Evolutionary conservation across 2,888 invertebrate genomes (phyloP), one percentile per base, ranked within the genome.

Genomic region (Mesoligia furuncula): DNA sequence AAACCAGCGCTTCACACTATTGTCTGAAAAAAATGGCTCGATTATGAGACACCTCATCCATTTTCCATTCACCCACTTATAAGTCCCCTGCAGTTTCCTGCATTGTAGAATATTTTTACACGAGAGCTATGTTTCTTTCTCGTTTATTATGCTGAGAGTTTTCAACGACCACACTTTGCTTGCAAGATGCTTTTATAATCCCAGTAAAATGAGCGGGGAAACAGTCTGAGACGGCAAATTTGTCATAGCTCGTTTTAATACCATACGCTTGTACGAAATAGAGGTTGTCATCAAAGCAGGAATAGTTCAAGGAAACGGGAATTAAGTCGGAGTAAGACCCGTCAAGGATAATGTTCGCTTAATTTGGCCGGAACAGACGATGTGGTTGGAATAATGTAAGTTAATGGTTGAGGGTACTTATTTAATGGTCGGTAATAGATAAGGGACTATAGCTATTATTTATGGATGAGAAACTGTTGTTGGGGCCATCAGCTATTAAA

Each of bases 131-230:
- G 78, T 81, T 81, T 83, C 80, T 72, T 74, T 77, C 83, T 65
- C 79, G 79, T 87, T 78, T 85, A 84, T 87, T 84, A 81, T 80
- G 71, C 80, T 48, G 31, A 79, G 79, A 87, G 77, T 87, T 81
- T 78, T 84, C 77, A 85, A 86, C 81, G 79, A 77, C 75, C 77
- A 68, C 81, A 84, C 77, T 85, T 86, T 72, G 78, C 79, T 75
- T 64, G 72, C 73, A 77, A 83, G 73, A 84, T 81, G 86, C 69
- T 85, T 84, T 84, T 86, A 77, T 81, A 84, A 85, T 87, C 73
- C 70, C 66, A 45, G 61, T 31, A 39, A 87, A 87, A 86, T 80
- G 74, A 87, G 69, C 71, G 54, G 9, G 27, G 69, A 75, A 85
- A 84, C 79, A 84, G 68, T 74, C 66, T 81, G 77, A 61, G 68